Evolutionary conservation across 2,113 vertebrate species (phyloP), one percentile per base, ranked within the genome.

Genomic region (Antechinus flavipes): DNA sequence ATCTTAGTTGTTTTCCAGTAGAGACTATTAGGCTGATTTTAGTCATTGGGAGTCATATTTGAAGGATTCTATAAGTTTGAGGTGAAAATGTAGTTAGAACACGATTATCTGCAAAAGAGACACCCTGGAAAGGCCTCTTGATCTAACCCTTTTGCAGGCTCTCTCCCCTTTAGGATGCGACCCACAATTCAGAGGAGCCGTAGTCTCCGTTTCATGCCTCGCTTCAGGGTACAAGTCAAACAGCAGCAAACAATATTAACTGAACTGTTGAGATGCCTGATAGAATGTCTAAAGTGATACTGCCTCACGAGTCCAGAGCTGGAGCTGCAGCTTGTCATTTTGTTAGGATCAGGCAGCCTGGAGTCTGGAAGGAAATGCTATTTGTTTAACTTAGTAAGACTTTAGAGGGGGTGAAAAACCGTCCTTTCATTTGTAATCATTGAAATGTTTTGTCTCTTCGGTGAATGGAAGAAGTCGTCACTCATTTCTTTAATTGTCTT

Each of bases 401-500:
- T 58, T 89, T 91, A 4, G 27, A 25, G 46, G 8, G 93, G 93
- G 27, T 25, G 61, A 11, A 84, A 91, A 50, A 14, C 30, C 89
- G 90, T 56, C 7, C 54, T 95, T 58, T 93, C 30, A 9, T 61
- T 54, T 54, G 35, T n/a, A 35, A n/a, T 16, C 49, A n/a, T 42
- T 25, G 54, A 30, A 76, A 4, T 8, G 92, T 90, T 55, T 68
- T 68, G 61, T 16, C 35, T 68, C 30, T 35, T 68, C 0, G 12
- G 5, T 16, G 30, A 68, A 16, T 52, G 26, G 25, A n/a, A 8
- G n/a, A 30, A 91, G 24, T 7, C 0, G 46, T 10, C 16, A 46
- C 96, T 68, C 54, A 49, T 58, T 93, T 92, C 22, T 93, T 89
- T 35, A 0, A 35, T 96, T 97, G 5, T 35, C n/a, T 94, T 92